Evolutionary conservation across 2,888 invertebrate genomes (phyloP), one percentile per base, ranked within the genome.

Genomic region (Dysmachus trigonus): DNA sequence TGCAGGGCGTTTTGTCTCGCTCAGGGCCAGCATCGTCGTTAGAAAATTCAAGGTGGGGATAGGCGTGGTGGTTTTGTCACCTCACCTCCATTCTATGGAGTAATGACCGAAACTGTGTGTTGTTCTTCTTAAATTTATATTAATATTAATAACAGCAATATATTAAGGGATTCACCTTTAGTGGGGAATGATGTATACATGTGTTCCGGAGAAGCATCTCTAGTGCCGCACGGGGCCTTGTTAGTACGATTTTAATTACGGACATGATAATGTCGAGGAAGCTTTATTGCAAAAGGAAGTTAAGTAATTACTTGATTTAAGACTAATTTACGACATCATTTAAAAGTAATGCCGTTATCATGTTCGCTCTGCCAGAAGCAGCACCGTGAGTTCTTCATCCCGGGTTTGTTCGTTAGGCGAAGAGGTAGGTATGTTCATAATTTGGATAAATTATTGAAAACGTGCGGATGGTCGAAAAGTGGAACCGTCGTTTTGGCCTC

Each of bases 261-360:
- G 87, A 87, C 87, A 87, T 83, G 87, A 87, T 85, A 83, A 76
- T 79, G 86, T 84, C 79, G 87, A 84, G 86, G 35, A 84, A 85
- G 71, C 77, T 86, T 87, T 86, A 87, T 86, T 85, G 87, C 82
- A 31, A 85, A 83, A 85, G 87, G 85, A 87, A 87, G 86, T 87
- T 84, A 87, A 87, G 87, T 87, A 87, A 87, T 87, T 87, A 86
- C 86, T 86, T 87, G 86, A 87, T 87, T 87, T 87, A 87, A 86
- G 83, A 87, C 87, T 86, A 87, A 87, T 86, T 87, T 87, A 87
- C 86, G 83, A 33, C 73, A 86, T 86, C 86, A 86, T 87, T 87
- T 87, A 86, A 84, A 86, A 86, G 87, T 87, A 87, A 87, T 87
- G 86, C 87, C 84, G 82, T 87, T 86, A 87, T 87, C 87, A 74